Conservation (phyloP, 2,888 invertebrate genomes). For the Bedellia somnulentella region DNA sequence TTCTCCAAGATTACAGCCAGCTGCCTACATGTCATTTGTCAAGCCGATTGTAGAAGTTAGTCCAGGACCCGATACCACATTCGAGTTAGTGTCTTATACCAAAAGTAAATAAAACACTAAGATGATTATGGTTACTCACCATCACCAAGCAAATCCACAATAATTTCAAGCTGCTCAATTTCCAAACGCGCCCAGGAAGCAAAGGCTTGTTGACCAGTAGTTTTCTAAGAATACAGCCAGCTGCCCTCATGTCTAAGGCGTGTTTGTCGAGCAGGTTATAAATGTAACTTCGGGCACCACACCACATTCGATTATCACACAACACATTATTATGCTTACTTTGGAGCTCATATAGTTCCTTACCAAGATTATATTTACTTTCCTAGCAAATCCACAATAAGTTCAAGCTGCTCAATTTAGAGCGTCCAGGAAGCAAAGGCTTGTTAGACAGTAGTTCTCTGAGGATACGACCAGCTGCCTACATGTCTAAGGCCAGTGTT, state of each 20-base stretch:
- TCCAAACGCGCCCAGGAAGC: slow-evolving; percentile 89
- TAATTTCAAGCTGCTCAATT: slow-evolving; percentile 88
- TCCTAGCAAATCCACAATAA: slow-evolving; percentile 90
- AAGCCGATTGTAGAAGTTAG: too few relatives aligned
- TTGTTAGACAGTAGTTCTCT: slow-evolving; percentile 89
- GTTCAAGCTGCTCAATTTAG: slow-evolving; percentile 89
- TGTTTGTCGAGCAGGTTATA: too few relatives aligned
- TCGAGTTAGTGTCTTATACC: too few relatives aligned
- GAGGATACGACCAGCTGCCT: slow-evolving; percentile 91
- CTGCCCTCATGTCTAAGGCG: slow-evolving; percentile 98
- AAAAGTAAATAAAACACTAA: too few relatives aligned
- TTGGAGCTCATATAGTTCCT: too few relatives aligned
- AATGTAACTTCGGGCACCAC: slow-evolving; percentile 95
- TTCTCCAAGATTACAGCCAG: too few relatives aligned
- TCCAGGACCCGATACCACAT: too few relatives aligned
- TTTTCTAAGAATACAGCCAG: slow-evolving; percentile 89
- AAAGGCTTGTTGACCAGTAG: slow-evolving; percentile 87
- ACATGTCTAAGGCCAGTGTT: slow-evolving; percentile 97
- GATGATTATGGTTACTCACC: too few relatives aligned
- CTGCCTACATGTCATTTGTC: too few relatives aligned
- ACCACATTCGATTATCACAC: too few relatives aligned
- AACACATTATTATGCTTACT: too few relatives aligned
- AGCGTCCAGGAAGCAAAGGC: slow-evolving; percentile 87
- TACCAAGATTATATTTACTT: too few relatives aligned
- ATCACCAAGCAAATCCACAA: slow-evolving; percentile 87